Conservation (phyloP, 2,888 invertebrate species). For the Andrena dorsata region DNA sequence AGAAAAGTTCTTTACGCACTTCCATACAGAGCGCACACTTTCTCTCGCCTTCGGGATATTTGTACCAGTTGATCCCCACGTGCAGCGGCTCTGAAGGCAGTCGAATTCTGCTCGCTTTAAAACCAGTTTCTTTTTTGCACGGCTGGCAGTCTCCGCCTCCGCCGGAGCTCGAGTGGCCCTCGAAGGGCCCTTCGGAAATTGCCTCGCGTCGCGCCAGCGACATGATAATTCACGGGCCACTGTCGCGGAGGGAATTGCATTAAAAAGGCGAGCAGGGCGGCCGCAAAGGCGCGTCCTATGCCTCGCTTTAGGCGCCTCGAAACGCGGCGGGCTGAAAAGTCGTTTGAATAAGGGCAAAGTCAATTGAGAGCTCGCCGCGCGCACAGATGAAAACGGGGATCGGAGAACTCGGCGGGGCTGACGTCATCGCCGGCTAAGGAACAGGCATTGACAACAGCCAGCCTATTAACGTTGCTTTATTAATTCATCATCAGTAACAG, state of each 20-base stretch:
- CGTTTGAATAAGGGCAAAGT: slow-evolving; percentile 59
- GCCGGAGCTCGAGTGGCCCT: background rate
- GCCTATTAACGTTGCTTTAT: slow-evolving; percentile 22
- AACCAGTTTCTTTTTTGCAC: slow-evolving; percentile 58
- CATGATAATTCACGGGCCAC: slow-evolving; percentile 20
- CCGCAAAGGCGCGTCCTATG: slow-evolving; percentile 23
- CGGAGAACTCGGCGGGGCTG: slow-evolving; percentile 32
- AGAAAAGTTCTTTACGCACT: too few relatives aligned
- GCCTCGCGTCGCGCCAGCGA: slow-evolving; percentile 2
- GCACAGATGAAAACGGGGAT: slow-evolving; percentile 32
- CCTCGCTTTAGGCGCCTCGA: slow-evolving; percentile 17
- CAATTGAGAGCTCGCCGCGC: slow-evolving; percentile 58
- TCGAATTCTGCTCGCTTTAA: slow-evolving; percentile 28
- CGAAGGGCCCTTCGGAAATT: slow-evolving; percentile 26
- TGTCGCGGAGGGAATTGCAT: background rate
- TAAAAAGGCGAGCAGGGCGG: slow-evolving; percentile 16
- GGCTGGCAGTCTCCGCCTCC: slow-evolving; percentile 12
- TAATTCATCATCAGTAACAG: background rate
- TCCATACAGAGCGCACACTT: slow-evolving; percentile 30
- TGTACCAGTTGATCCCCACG: slow-evolving; percentile 36
- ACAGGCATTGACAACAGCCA: slow-evolving; percentile 6
- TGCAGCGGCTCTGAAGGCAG: slow-evolving; percentile 14
- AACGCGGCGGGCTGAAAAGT: slow-evolving; percentile 42
- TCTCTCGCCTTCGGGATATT: slow-evolving; percentile 49
- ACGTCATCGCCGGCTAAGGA: slow-evolving; percentile 42